Evolutionary conservation across 2,797 vertebrate genomes (phyloP), one percentile per base, ranked within the genome.

Genomic region (Chrosomus eos): DNA sequence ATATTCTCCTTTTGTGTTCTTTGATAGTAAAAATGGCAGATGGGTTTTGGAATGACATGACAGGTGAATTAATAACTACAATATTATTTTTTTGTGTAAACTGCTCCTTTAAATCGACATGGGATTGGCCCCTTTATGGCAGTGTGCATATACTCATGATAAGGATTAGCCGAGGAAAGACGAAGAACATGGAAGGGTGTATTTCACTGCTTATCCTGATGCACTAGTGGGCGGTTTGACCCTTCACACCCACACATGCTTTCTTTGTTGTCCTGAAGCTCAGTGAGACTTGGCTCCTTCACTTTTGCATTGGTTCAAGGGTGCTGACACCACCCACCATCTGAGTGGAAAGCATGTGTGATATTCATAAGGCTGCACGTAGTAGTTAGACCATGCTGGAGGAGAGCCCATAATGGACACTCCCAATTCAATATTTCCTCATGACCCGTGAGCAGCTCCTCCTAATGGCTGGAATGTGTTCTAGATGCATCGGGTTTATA

Each of bases 381-480:
- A 43, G 74, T 83, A 85, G 88, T 89, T 83, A 88, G 84, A 88
- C 87, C 77, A 78, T 67, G 18, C 55, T 86, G 80, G 88, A 88
- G 62, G 77, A 85, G 74, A 88, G 89, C 88, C 58, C 86, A 79
- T 76, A 81, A 87, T 89, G 86, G 93, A 91, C 93, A 93, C 91
- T 91, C 93, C 92, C 92, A 87, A 79, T 60, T 86, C 83, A 80
- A 51, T 83, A 78, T 88, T 88, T 72, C 21, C 53, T 85, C 78
- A 80, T 38, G 73, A 81, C 89, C 87, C 85, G 73, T 71, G 77
- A 87, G 83, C 85, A 89, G 91, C 89, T 89, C 71, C 93, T 88
- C 89, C 92, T 84, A 80, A 88, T 14, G 92, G 89, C 85, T 90
- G 92, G 90, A 93, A 93, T 93, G 71, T 73, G 87, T 80, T 75